Percentiles rank a stretch among this genome's conserved stretches.
Conservation (phyloP, 2,888 invertebrate genomes). For the Mimachlamys varia region DNA sequence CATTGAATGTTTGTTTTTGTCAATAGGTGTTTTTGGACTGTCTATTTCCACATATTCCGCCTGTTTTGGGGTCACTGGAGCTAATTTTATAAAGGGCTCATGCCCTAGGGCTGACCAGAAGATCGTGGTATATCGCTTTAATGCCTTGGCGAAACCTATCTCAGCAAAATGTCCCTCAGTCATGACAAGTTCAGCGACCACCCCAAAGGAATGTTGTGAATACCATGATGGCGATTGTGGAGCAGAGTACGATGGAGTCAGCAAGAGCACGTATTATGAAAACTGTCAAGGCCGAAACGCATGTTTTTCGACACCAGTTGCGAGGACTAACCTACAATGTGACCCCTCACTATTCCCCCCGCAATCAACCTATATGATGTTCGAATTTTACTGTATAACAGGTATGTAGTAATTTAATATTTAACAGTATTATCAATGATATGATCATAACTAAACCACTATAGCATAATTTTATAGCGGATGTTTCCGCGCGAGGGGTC, state of each 20-base stretch:
- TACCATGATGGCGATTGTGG: constrained; percentile 44
- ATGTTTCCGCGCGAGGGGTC: too few relatives aligned
- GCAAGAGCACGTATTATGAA: constrained; percentile 39
- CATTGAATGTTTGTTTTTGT: too few relatives aligned
- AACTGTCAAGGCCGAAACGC: constrained; percentile 38
- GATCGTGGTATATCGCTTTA: constrained; percentile 37
- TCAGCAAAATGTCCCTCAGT: constrained; percentile 29
- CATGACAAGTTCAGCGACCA: background rate
- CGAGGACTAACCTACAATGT: constrained; percentile 39
- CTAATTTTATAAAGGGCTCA: constrained; percentile 37
- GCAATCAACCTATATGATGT: background rate
- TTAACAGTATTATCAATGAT: too few relatives aligned
- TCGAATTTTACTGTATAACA: background rate
- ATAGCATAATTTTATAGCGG: too few relatives aligned
- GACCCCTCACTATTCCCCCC: background rate
- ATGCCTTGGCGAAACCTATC: constrained; percentile 37
- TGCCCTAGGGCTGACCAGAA: constrained; percentile 36
- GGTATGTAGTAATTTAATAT: background rate
- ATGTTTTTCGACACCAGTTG: constrained; percentile 34
- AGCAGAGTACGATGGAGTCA: constrained; percentile 36
- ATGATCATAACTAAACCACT: too few relatives aligned
- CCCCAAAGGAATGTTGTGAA: constrained; percentile 37
- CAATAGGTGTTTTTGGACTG: background rate
- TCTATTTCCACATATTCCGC: constrained; percentile 39
- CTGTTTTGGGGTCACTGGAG: constrained; percentile 45